A percentile compares a stretch with the other conserved stretches of the same genome.
phyloP scores from a whole-genome alignment of 2,888 invertebrate species.

The Papilio demoleus region DNA sequence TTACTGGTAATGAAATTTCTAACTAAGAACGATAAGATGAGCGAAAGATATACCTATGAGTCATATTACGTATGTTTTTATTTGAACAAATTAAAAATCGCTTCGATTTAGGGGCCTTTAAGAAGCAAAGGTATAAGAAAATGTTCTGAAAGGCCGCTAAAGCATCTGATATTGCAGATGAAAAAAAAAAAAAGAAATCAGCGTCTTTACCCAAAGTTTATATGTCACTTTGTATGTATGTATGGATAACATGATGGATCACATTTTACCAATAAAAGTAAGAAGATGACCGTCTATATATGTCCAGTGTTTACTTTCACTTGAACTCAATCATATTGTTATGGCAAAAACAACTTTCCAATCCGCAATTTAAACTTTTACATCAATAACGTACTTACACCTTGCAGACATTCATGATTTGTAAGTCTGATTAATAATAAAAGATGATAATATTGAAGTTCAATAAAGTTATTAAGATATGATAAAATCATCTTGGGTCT shows the following conservation, averaged over 20 bases:
- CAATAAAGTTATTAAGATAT: not conserved
- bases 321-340: constrained; percentile 38
- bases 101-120: no score
- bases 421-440: constrained; percentile 25
- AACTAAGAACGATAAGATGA: no score
- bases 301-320: constrained; percentile 34
- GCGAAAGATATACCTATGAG: no score
- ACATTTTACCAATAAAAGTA: constrained; percentile 23
- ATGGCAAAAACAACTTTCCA: constrained; percentile 39
- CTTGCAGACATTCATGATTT: constrained; percentile 13
- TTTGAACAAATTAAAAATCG: no score
- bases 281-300: constrained; percentile 32
- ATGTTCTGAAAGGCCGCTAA: no score
- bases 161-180: no score
- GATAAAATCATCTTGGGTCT: not conserved
- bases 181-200: no score
- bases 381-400: constrained; percentile 28
- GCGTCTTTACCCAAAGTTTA: no score
- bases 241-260: not conserved
- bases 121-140: no score
- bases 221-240: not conserved
- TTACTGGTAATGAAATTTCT: no score
- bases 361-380: constrained; percentile 36
- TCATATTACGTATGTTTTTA: no score
- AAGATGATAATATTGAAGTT: not conserved